These are phyloP conservation scores for Drosophila miranda DNA, from an alignment of 1,140 invertebrate genomes.

Conservation along the genomic window DNA sequence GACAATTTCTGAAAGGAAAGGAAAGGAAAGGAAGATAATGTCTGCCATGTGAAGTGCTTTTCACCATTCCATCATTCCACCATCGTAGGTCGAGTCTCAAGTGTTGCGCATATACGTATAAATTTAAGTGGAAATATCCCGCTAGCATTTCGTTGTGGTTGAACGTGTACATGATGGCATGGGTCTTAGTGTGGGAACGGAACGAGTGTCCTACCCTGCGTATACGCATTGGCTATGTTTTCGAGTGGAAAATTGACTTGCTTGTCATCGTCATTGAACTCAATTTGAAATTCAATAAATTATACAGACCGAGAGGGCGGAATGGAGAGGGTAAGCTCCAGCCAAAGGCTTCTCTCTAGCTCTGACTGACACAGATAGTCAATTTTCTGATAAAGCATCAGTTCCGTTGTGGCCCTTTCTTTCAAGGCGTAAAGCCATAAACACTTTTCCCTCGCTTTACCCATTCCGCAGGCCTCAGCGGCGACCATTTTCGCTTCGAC, in stretches of 20 bases:
- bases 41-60: too few species aligned
- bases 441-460: conserved; percentile 15
- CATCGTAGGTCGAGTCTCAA: conserved; percentile 16
- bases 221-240: conserved; percentile 64
- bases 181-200: background rate
- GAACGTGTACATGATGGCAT: conserved; percentile 1
- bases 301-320: conserved; percentile 45
- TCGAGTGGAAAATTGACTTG: conserved; percentile 82
- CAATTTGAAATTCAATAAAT: conserved; percentile 82
- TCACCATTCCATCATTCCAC: too few species aligned
- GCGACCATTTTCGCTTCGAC: conserved; percentile 95
- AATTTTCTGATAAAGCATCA: conserved; percentile 71
- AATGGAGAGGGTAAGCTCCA: conserved; percentile 6
- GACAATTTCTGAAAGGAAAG: too few species aligned
- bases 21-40: too few species aligned
- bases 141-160: conserved; percentile 9
- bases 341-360: conserved; percentile 26
- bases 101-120: conserved; percentile 61
- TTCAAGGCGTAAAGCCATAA: conserved; percentile 61
- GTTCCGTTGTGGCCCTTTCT: conserved; percentile 14
- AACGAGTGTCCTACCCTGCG: conserved; percentile 30
- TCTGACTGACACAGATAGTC: conserved; percentile 67
- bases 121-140: conserved; percentile 58
- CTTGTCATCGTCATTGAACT: conserved; percentile 81
- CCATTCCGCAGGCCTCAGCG: conserved; percentile 88